Percentiles rank a stretch among this genome's conserved stretches.
These are phyloP conservation scores for Chaetura pelagica DNA, from an alignment of 2,113 vertebrate genomes.

Conservation along the genomic window DNA sequence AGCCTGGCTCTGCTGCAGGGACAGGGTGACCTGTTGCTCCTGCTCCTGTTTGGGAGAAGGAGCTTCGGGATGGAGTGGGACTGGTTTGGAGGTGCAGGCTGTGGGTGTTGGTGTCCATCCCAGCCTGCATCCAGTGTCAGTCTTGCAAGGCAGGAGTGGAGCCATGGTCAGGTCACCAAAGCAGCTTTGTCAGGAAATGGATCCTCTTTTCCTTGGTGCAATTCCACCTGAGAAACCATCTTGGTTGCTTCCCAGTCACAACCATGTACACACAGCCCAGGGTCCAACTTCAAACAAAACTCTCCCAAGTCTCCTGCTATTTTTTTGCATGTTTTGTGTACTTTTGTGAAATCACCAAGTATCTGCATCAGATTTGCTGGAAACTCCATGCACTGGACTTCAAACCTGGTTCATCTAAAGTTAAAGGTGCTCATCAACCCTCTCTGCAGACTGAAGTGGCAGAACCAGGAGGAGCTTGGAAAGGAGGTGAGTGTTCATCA, in stretches of 20 bases:
- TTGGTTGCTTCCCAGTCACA: background rate
- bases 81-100: background rate
- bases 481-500: background rate
- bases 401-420: background rate
- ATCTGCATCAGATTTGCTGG: background rate
- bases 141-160: background rate
- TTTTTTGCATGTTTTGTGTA: background rate
- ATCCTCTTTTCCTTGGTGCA: background rate
- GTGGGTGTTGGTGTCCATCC: accelerated
- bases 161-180: accelerated
- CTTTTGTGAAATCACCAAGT: background rate
- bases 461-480: background rate
- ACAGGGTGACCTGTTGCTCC: background rate
- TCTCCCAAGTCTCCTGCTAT: background rate
- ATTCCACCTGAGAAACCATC: background rate
- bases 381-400: background rate
- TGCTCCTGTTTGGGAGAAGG: background rate
- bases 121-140: background rate
- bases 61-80: background rate
- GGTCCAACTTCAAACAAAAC: background rate
- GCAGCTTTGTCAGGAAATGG: background rate
- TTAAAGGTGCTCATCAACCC: background rate
- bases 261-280: background rate
- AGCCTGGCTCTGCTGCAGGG: background rate
- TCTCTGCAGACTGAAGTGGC: background rate